Conservation (phyloP, 2,797 vertebrate species). For the Hozukius guyotensis region DNA sequence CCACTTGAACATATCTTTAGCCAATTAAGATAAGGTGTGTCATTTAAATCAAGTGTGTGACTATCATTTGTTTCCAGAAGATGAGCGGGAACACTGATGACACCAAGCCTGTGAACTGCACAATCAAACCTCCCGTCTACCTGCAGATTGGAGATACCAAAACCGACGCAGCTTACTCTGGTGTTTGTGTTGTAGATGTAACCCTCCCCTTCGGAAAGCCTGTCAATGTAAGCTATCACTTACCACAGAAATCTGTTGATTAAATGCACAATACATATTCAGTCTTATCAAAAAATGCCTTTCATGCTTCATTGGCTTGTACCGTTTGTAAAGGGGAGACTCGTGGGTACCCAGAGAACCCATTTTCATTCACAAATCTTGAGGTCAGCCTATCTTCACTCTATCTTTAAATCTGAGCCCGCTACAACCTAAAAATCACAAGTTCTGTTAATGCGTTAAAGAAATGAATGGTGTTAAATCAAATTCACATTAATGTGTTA, state of each 20-base stretch:
- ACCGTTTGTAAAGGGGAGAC: neutral
- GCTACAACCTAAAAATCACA: too few species aligned
- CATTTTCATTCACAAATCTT: too few species aligned
- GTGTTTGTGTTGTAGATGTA: constrained; percentile 90
- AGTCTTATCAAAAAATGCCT: neutral
- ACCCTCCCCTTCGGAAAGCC: constrained; percentile 81
- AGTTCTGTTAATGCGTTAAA: too few species aligned
- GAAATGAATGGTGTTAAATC: too few species aligned
- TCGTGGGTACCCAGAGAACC: too few species aligned
- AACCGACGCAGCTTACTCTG: constrained; percentile 79
- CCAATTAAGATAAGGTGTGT: too few species aligned
- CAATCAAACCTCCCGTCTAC: constrained; percentile 84
- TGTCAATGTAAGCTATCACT: constrained; percentile 82
- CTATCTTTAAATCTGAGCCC: too few species aligned
- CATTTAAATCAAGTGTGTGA: neutral
- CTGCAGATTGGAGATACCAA: constrained; percentile 87
- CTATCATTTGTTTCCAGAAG: constrained; percentile 9
- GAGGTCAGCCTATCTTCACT: too few species aligned
- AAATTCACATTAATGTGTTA: too few species aligned
- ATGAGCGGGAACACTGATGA: constrained; percentile 45
- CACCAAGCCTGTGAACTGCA: constrained; percentile 70
- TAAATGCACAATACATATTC: too few species aligned
- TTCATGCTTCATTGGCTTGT: neutral
- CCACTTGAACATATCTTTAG: neutral
- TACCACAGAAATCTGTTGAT: neutral